phyloP scores from a whole-genome alignment of 2,113 vertebrate genomes.

The Hydrolagus affinis region DNA sequence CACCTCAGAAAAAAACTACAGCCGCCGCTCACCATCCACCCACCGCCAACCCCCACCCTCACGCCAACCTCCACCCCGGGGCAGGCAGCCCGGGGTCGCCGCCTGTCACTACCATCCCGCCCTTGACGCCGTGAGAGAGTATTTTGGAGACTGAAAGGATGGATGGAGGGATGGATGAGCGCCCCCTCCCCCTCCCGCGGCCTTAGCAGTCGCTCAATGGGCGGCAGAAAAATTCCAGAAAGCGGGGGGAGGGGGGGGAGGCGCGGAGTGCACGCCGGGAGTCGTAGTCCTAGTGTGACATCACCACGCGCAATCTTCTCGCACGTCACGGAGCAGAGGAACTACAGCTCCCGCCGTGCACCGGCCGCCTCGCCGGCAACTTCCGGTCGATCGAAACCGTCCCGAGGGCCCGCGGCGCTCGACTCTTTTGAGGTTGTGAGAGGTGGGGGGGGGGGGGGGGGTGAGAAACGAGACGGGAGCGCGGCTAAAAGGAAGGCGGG shows the following conservation, averaged over 20 bases:
- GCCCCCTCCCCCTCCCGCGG: not conserved
- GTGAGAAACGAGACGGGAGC: not conserved
- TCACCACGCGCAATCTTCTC: not conserved
- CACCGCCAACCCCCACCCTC: too few species aligned
- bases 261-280: not conserved
- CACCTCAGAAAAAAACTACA: not conserved
- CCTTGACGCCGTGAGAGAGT: not conserved
- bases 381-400: not conserved
- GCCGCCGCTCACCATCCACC: too few species aligned
- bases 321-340: too few species aligned
- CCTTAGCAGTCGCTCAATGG: not conserved
- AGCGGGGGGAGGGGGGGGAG: not conserved
- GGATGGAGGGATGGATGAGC: too few species aligned
- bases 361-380: not conserved
- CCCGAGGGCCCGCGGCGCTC: not conserved
- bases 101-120: too few species aligned
- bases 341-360: slow-evolving; percentile 35
- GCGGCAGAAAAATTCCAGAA: not conserved
- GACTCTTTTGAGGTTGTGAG: too few species aligned
- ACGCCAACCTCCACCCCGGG: too few species aligned
- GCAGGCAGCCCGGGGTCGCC: too few species aligned
- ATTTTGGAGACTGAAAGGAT: not conserved
- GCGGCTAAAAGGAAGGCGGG: not conserved
- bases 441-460: not conserved
- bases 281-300: not conserved